These are phyloP conservation scores for Scalopus aquaticus DNA, from an alignment of 2,113 vertebrate genomes.

Conservation along the genomic window DNA sequence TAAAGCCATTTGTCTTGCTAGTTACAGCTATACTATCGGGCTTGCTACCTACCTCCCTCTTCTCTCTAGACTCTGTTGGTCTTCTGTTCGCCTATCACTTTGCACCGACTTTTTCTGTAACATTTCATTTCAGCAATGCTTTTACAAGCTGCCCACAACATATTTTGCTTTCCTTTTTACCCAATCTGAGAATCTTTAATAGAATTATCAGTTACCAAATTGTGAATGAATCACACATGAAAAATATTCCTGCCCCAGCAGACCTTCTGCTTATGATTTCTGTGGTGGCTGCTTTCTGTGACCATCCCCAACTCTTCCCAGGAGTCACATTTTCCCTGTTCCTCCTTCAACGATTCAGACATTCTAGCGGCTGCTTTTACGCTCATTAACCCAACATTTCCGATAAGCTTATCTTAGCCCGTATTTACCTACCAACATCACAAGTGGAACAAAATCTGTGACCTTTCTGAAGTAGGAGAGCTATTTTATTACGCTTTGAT, in stretches of 20 bases:
- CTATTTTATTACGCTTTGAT: not conserved
- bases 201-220: not conserved
- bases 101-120: not conserved
- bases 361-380: not conserved
- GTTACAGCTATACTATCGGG: no score
- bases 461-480: no score
- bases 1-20: no score
- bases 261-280: not conserved
- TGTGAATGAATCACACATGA: not conserved
- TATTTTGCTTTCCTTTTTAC: not conserved
- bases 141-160: not conserved
- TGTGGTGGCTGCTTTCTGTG: not conserved
- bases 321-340: not conserved
- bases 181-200: not conserved
- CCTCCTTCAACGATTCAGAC: not conserved
- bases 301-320: not conserved
- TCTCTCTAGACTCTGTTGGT: not conserved
- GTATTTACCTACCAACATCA: accelerated
- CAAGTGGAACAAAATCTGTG: not conserved
- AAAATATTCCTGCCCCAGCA: not conserved
- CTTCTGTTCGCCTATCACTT: no score
- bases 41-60: not conserved
- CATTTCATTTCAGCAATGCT: not conserved
- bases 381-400: not conserved
- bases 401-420: not conserved